These are phyloP conservation scores for Tachyglossus aculeatus DNA, from an alignment of 2,797 vertebrate species.

Conservation along the genomic window DNA sequence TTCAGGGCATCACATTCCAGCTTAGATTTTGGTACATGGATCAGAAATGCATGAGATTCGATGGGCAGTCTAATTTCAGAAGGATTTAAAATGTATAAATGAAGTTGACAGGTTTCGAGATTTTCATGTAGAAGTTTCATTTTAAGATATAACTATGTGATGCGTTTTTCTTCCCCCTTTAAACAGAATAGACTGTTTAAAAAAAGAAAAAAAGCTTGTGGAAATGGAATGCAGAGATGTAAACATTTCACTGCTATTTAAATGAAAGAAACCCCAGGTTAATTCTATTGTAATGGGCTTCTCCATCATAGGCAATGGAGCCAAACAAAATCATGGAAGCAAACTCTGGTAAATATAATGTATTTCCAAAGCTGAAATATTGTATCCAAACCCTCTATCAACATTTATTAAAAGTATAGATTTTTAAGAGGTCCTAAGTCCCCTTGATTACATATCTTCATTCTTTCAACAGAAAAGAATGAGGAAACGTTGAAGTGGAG, in stretches of 20 bases:
- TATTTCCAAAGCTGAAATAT: too few species aligned
- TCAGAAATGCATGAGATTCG: not conserved
- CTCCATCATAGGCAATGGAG: not conserved
- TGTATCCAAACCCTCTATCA: too few species aligned
- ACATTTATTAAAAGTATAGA: not conserved
- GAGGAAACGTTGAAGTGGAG: not conserved
- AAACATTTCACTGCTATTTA: not conserved
- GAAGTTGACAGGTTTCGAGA: constrained; percentile 1
- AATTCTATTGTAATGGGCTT: not conserved
- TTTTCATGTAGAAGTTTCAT: not conserved
- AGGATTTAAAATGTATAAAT: constrained; percentile 11
- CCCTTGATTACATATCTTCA: not conserved
- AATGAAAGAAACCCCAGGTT: not conserved
- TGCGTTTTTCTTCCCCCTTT: not conserved
- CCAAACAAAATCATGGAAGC: not conserved
- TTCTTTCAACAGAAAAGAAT: not conserved
- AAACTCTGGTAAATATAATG: not conserved
- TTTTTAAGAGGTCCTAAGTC: not conserved
- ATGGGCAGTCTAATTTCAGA: constrained; percentile 15
- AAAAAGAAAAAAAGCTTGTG: not conserved
- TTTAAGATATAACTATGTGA: not conserved
- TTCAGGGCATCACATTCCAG: constrained; percentile 1
- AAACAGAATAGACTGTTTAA: not conserved
- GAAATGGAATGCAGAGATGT: not conserved
- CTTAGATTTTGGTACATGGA: constrained; percentile 12